A percentile compares a stretch with the other conserved stretches of the same genome.
Evolutionary conservation across 2,113 vertebrate genomes (phyloP).

Genomic region (Nothobranchius kuhntae): DNA sequence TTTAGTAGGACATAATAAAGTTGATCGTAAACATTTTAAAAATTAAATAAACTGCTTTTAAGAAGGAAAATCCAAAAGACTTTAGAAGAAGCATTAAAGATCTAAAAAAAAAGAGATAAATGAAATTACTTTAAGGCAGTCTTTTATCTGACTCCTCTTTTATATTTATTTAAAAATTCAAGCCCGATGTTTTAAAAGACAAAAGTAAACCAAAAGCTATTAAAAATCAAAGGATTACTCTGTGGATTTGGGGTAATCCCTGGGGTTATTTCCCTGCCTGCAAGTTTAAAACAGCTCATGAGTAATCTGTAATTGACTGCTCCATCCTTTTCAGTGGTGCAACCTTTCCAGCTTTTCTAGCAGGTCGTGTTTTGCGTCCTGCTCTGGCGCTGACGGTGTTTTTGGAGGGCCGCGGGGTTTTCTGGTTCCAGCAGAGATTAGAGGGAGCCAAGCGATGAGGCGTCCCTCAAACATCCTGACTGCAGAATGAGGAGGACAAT

Average conservation of each 20-base stretch:
- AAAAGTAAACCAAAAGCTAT: constrained; percentile 63
- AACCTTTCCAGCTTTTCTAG: constrained; percentile 36
- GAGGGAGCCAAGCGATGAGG: constrained; percentile 65
- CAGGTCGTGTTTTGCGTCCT: constrained; percentile 18
- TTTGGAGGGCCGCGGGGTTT: constrained; percentile 45
- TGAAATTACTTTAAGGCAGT: constrained; percentile 13
- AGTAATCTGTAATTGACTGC: constrained; percentile 67
- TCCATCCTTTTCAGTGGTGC: constrained; percentile 40
- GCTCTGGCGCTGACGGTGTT: constrained; percentile 37
- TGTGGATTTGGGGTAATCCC: constrained; percentile 57
- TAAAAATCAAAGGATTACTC: constrained; percentile 64
- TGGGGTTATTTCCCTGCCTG: constrained; percentile 56
- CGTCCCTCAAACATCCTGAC: constrained; percentile 69
- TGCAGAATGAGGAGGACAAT: constrained; percentile 66
- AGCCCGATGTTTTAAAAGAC: constrained; percentile 56
- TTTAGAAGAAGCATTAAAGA: neutral
- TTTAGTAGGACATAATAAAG: neutral
- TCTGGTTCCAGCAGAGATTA: constrained; percentile 71
- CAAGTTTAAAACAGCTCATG: constrained; percentile 63
- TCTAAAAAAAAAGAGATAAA: constrained; percentile 6
- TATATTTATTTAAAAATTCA: constrained; percentile 41
- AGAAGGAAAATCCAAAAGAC: neutral
- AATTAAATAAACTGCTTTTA: no score
- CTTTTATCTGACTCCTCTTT: constrained; percentile 31
- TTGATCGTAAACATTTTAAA: neutral